Conservation (phyloP, 1,140 invertebrate genomes). For the Ceratina calcarata region DNA sequence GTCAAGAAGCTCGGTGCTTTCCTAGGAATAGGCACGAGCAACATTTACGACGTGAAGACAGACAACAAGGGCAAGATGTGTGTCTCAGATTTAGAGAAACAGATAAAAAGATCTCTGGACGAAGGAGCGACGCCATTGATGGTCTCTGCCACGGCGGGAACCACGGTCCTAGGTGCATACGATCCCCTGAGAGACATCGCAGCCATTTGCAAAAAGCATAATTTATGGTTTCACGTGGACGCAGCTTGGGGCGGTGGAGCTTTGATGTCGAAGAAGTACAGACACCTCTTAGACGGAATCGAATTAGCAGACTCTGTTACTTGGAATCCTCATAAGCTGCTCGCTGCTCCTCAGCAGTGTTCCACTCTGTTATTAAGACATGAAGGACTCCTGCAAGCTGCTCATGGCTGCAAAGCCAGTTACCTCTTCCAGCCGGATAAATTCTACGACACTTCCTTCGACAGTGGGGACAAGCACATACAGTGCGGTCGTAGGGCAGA, state of each 20-base stretch:
- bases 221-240: slow-evolving; percentile 97
- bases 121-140: slow-evolving; percentile 90
- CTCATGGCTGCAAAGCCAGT: slow-evolving; percentile 87
- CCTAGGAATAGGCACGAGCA: slow-evolving; percentile 89
- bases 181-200: slow-evolving; percentile 92
- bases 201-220: slow-evolving; percentile 89
- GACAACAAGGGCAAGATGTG: slow-evolving; percentile 91
- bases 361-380: slow-evolving; percentile 90
- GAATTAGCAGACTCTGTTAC: slow-evolving; percentile 94
- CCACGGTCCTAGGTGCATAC: slow-evolving; percentile 92
- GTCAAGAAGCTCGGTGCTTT: slow-evolving; percentile 91
- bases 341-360: slow-evolving; percentile 94
- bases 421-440: slow-evolving; percentile 98
- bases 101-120: slow-evolving; percentile 85
- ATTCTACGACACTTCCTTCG: slow-evolving; percentile 95
- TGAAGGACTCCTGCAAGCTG: slow-evolving; percentile 79
- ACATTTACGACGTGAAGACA: slow-evolving; percentile 87
- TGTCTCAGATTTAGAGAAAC: slow-evolving; percentile 84
- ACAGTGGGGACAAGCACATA: slow-evolving; percentile 96
- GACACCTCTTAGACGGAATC: slow-evolving; percentile 88
- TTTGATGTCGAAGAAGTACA: slow-evolving; percentile 90
- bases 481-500: slow-evolving; percentile 96
- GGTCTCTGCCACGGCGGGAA: slow-evolving; percentile 95
- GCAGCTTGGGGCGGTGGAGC: slow-evolving; percentile 97
- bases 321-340: slow-evolving; percentile 96